Percentiles rank a stretch among this genome's conserved stretches.
These are phyloP conservation scores for Pantherophis vulpinus DNA, from an alignment of 2,797 vertebrate species.

Conservation along the genomic window DNA sequence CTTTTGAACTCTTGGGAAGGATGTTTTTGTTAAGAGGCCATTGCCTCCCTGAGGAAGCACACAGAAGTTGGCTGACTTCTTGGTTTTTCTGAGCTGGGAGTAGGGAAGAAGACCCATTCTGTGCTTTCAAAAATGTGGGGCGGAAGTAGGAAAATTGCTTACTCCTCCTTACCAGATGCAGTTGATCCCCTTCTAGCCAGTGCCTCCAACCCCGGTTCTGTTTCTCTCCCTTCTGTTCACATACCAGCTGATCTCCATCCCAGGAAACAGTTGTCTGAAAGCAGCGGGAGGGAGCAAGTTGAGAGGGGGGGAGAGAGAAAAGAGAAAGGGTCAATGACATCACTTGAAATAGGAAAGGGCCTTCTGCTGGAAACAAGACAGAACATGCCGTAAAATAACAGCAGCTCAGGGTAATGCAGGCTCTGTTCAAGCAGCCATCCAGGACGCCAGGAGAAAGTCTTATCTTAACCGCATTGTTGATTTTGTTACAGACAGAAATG, in stretches of 20 bases:
- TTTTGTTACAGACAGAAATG: not conserved
- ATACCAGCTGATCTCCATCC: constrained; percentile 86
- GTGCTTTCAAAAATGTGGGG: not conserved
- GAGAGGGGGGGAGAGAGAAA: not conserved
- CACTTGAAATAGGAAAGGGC: not conserved
- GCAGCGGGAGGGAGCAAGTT: not conserved
- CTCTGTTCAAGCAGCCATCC: not conserved
- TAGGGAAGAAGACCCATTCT: constrained; percentile 12
- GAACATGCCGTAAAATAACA: not conserved
- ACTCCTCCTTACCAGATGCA: constrained; percentile 80
- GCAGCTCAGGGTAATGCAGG: not conserved
- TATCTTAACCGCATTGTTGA: not conserved
- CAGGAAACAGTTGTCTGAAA: constrained; percentile 86
- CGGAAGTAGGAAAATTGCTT: accelerated
- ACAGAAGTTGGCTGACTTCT: constrained; percentile 4
- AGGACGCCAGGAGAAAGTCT: not conserved
- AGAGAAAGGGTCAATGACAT: not conserved
- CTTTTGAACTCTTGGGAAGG: constrained; percentile 49
- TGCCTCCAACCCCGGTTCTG: constrained; percentile 91
- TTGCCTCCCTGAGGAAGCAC: not conserved
- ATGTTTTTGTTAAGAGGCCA: constrained; percentile 48
- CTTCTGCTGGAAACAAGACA: not conserved
- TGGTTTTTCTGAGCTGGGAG: not conserved
- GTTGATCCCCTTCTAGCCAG: constrained; percentile 85
- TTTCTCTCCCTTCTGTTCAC: constrained; percentile 87